Conservation (phyloP, 2,797 vertebrate species). For the Phrynocephalus guinanensis region DNA sequence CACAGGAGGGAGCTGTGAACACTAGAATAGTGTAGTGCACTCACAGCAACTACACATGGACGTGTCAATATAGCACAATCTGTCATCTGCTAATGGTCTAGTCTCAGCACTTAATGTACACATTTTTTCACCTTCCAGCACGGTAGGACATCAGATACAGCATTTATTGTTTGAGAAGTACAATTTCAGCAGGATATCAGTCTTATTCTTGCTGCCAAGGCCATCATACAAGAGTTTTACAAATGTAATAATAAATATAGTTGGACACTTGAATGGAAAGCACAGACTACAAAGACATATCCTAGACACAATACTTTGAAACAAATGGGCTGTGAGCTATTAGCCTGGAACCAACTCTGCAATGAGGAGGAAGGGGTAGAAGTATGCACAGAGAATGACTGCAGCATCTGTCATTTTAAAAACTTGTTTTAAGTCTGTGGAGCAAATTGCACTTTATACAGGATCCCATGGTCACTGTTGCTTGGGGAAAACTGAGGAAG, state of each 20-base stretch:
- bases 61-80: conserved; percentile 30
- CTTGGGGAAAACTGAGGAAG: not conserved
- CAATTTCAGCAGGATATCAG: not conserved
- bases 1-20: conserved; percentile 17
- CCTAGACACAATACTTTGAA: not conserved
- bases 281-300: not conserved
- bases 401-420: not conserved
- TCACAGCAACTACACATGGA: conserved; percentile 41
- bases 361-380: not conserved
- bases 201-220: conserved; percentile 20
- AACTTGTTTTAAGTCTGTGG: not conserved
- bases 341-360: not conserved
- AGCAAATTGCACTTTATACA: not conserved
- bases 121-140: conserved; percentile 7
- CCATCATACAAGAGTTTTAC: conserved; percentile 1
- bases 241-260: conserved; percentile 23
- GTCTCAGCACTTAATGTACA: conserved; percentile 18
- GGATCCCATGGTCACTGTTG: not conserved
- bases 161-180: conserved; percentile 9
- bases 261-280: not conserved
- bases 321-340: not conserved
- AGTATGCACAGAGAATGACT: not conserved
- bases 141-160: conserved; percentile 33
- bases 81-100: conserved; percentile 4
- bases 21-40: conserved; percentile 15